Percentiles rank a stretch among this genome's conserved stretches.
Evolutionary conservation across 2,797 vertebrate species (phyloP).

Genomic region (Pelobates cultripes): DNA sequence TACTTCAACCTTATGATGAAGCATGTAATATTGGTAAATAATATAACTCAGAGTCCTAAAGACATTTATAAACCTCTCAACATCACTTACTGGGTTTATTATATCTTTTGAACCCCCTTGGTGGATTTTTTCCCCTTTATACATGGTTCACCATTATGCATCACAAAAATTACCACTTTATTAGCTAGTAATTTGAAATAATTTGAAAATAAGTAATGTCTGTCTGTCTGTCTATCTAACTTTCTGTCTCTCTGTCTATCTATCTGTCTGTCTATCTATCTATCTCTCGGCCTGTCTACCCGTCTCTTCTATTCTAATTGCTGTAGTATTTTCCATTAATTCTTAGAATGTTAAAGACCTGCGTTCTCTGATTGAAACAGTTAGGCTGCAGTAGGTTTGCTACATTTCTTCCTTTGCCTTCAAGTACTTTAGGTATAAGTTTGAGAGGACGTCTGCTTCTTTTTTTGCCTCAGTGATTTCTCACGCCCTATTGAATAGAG

Average conservation of each 20-base stretch:
- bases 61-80: no score
- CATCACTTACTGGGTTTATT: no score
- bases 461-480: conserved; percentile 58
- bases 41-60: no score
- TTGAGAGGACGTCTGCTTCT: conserved; percentile 45
- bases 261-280: background rate
- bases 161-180: no score
- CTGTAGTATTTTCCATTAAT: background rate
- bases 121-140: no score
- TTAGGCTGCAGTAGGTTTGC: conserved; percentile 4
- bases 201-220: no score
- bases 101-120: no score
- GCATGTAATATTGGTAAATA: no score
- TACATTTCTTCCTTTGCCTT: conserved; percentile 31
- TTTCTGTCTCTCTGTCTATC: background rate
- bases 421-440: conserved; percentile 44
- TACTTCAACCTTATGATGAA: no score
- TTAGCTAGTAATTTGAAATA: no score
- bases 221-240: background rate
- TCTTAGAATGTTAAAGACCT: conserved; percentile 9
- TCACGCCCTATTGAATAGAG: conserved; percentile 61
- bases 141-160: no score
- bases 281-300: background rate
- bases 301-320: background rate
- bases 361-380: background rate